Evolutionary conservation across 1,140 invertebrate species (phyloP), one percentile per base, ranked within the genome.

Genomic region (Habropoda laboriosa): DNA sequence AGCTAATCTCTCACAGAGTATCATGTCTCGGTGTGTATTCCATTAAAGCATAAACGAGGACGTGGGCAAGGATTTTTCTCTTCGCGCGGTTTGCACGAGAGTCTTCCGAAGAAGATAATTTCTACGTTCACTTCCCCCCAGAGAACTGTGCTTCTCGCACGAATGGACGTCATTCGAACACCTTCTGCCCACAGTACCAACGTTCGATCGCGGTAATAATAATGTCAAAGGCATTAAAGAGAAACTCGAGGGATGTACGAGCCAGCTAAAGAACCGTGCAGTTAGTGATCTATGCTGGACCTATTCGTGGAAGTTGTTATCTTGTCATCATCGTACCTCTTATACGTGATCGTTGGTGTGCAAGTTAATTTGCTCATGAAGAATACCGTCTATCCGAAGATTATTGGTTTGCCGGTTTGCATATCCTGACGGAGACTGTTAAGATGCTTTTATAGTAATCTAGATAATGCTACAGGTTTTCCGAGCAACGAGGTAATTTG

Each of bases 191-290:
- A 71, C 12, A 40, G 16, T 10, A 32, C 16, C 4, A 13, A 32
- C 16, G 13, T 24, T 24, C 49, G 24, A 53, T 71, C 73, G 16
- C 51, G 35, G 49, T 3, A 66, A 49, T 35, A 47, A 18, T 53
- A 63, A 49, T 24, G 49, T 80, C 45, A 42, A 45, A 71, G 38
- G 8, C 32, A 80, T 85, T 83, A 77, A 81, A 77, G 83, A 85
- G 83, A 85, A 85, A 85, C 68, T 83, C 81, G 32, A 35, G 68
- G 66, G 66, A 77, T 51, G 40, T 27, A 24, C 40, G 10, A 24
- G 10, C 24, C 35, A 32, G 32, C 47, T 51, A 45, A 66, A 24
- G 30, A 68, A 72, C 38, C 42, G 55, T 53, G 13, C 13, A 63
- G 42, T 35, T 24, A 8, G 57, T 60, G 61, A 76, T 79, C 55